These are phyloP conservation scores for Brachypteracias leptosomus DNA, from an alignment of 2,113 vertebrate genomes.

Conservation along the genomic window DNA sequence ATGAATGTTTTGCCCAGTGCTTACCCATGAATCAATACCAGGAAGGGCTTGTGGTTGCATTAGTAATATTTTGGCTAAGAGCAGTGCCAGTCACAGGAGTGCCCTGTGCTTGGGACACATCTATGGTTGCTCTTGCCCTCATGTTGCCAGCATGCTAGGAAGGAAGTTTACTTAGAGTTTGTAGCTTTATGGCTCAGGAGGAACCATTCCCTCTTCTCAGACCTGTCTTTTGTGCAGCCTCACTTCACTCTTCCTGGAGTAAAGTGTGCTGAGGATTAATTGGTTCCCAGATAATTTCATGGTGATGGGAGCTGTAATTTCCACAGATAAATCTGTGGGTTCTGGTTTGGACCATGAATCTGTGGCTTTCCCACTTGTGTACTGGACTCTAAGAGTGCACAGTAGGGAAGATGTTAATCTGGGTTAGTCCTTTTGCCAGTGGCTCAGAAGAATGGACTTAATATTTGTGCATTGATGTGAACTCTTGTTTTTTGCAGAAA, in stretches of 20 bases:
- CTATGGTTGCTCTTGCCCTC: neutral
- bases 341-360: neutral
- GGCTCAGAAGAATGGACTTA: neutral
- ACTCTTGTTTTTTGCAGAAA: neutral
- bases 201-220: neutral
- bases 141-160: neutral
- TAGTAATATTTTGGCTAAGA: neutral
- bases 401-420: neutral
- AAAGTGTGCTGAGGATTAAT: neutral
- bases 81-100: neutral
- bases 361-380: accelerated
- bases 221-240: neutral
- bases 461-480: neutral
- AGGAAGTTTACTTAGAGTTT: neutral
- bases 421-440: neutral
- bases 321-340: neutral
- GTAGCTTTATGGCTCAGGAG: neutral
- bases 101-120: neutral
- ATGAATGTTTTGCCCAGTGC: neutral
- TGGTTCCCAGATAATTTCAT: neutral
- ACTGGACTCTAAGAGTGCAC: neutral
- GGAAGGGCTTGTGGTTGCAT: neutral
- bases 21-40: neutral
- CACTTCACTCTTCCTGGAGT: neutral
- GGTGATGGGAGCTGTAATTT: neutral